Percentiles rank a stretch among this genome's conserved stretches.
These are phyloP conservation scores for Mylabris sibirica DNA, from an alignment of 2,888 invertebrate genomes.

Conservation along the genomic window DNA sequence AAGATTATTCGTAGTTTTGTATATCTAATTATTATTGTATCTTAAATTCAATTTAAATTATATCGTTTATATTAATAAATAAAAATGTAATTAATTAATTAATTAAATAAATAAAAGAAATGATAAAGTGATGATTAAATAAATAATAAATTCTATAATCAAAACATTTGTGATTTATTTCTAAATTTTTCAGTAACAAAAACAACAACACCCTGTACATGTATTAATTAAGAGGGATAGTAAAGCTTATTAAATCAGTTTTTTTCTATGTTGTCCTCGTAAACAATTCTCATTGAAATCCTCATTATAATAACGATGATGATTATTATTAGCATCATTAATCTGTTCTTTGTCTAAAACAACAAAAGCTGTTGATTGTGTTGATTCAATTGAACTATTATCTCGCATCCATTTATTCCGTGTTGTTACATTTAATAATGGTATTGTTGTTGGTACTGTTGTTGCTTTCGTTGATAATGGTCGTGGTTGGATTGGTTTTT, in stretches of 20 bases:
- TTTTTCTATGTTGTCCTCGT: background rate
- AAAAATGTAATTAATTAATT: background rate
- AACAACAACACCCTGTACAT: background rate
- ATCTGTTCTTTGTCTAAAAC: conserved; percentile 44
- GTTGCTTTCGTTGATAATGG: conserved; percentile 1
- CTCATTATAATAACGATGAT: background rate
- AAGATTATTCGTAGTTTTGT: background rate
- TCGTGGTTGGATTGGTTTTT: conserved; percentile 13
- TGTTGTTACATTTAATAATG: conserved; percentile 26
- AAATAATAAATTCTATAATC: background rate
- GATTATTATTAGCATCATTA: conserved; percentile 42
- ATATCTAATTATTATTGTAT: background rate
- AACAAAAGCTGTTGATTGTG: conserved; percentile 45
- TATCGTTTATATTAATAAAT: background rate
- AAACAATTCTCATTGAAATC: background rate
- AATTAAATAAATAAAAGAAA: background rate
- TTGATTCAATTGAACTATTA: conserved; percentile 33
- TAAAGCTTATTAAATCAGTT: background rate
- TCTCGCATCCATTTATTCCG: conserved; percentile 36
- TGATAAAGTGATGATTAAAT: background rate
- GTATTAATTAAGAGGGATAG: no score
- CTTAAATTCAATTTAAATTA: background rate
- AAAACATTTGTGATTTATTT: background rate
- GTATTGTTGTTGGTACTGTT: conserved; percentile 5
- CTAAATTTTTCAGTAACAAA: background rate